Evolutionary conservation across 1,140 invertebrate species (phyloP), one percentile per base, ranked within the genome.

Genomic region (Phortica variegata): DNA sequence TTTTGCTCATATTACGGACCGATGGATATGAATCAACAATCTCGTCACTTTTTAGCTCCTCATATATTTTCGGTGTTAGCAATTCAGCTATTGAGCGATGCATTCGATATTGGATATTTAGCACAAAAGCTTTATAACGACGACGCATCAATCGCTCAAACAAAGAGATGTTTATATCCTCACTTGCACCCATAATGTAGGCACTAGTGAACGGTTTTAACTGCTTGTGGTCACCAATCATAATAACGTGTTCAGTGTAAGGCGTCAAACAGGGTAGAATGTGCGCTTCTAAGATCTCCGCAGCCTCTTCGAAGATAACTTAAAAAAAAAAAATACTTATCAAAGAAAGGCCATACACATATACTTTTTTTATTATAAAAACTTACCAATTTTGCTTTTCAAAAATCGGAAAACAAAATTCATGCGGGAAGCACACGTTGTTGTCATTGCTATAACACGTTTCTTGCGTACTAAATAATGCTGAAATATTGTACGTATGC

Each of bases 301-400:
- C 90, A 1, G 91, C 90, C 79, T 93, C 91, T 77, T 93, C 90
- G n/a, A 93, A 84, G 23, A 93, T 82, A 0, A 88, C 83, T n/a
- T n/a, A n/a, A n/a, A n/a, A n/a, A n/a, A n/a, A n/a, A n/a, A n/a
- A n/a, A n/a, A n/a, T n/a, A n/a, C n/a, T n/a, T n/a, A n/a, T n/a
- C n/a, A n/a, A n/a, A n/a, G n/a, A n/a, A n/a, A n/a, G n/a, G n/a
- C n/a, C n/a, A n/a, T n/a, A n/a, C n/a, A n/a, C n/a, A n/a, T n/a
- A n/a, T n/a, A n/a, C n/a, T n/a, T n/a, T n/a, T n/a, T n/a, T n/a
- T n/a, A n/a, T n/a, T n/a, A n/a, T n/a, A n/a, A n/a, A n/a, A n/a
- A n/a, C n/a, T n/a, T n/a, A n/a, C n/a, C n/a, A 46, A 91, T 86
- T 49, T 82, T 78, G 23, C 85, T 81, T 38, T 80, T 72, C 16